Evolutionary conservation across 2,797 vertebrate species (phyloP), one percentile per base, ranked within the genome.

Genomic region (Lepilemur septentrionalis): DNA sequence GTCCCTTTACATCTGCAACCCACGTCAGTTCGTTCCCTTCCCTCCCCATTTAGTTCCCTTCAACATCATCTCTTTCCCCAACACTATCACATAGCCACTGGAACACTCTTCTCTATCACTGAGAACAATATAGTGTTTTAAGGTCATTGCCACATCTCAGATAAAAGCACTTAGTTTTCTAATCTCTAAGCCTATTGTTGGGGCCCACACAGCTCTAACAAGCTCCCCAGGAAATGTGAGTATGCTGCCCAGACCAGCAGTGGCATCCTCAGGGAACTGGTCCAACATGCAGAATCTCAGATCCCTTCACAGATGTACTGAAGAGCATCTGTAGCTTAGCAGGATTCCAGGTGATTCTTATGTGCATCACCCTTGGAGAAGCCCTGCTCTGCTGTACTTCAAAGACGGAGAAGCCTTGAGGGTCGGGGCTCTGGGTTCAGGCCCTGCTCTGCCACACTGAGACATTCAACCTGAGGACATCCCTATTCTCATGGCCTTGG

Each of bases 291-390:
- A 50, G 57, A 25, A 20, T 35, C 14, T 67, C 18, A 41, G 28
- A 35, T 43, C 15, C 46, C 3, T 52, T 1, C 15, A 7, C 4
- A 4, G 17, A 28, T n/a, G 5, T 14, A 4, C 4, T 9, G 32
- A 30, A 46, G 46, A 80, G 43, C 22, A 5, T n/a, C 50, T 23
- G 25, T 20, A 28, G 32, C 59, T 65, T 65, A 73, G 41, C 10
- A 73, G 73, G 22, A 1, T 5, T 46, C 9, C 10, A 28, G 11
- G 8, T 57, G 30, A 30, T 18, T 28, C 55, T 73, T 17, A 22
- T 38, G 7, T 3, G 6, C 4, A 0, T 2, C 23, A 4, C 7
- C n/a, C 7, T 92, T 67, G 7, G 48, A 92, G 48, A 73, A 89
- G 13, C 11, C 41, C 32, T 87, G 25, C 5, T 38, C 2, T 23